Evolutionary conservation across 1,140 invertebrate genomes (phyloP).

Genomic region (Drosophila ambigua): DNA sequence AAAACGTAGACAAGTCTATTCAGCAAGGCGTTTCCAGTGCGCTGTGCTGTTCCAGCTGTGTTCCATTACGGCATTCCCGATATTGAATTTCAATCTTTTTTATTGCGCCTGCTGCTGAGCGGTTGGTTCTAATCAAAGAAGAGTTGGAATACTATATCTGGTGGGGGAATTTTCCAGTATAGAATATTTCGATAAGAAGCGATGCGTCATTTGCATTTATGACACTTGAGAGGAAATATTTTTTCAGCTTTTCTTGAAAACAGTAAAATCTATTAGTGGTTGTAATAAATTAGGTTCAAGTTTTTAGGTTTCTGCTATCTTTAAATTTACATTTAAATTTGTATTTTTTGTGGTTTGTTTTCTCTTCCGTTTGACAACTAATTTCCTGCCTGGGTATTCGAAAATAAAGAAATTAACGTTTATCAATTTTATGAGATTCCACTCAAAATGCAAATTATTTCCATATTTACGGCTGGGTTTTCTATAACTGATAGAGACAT

Average conservation of each 20-base stretch:
- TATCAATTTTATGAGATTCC: conserved; percentile 64
- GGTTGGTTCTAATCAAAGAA: conserved; percentile 14
- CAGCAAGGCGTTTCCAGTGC: conserved; percentile 21
- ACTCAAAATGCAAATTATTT: conserved; percentile 66
- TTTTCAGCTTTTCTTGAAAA: not conserved
- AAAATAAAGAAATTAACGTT: conserved; percentile 70
- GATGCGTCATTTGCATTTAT: conserved; percentile 38
- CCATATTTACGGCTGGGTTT: conserved; percentile 36
- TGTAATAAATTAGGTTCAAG: conserved; percentile 15
- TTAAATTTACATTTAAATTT: conserved; percentile 27
- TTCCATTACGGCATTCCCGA: conserved; percentile 20
- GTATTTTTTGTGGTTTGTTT: conserved; percentile 43
- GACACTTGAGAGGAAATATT: conserved; percentile 6
- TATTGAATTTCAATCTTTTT: conserved; percentile 65
- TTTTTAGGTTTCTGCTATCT: conserved; percentile 28
- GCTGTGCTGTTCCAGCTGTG: conserved; percentile 15
- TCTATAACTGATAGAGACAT: conserved; percentile 48
- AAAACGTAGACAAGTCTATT: conserved; percentile 72
- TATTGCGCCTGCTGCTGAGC: conserved; percentile 47
- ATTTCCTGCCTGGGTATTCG: conserved; percentile 49
- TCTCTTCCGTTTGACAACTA: conserved; percentile 68
- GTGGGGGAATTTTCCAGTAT: conserved; percentile 13
- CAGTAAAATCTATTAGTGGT: conserved; percentile 28
- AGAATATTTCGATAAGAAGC: conserved; percentile 1
- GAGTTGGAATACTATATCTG: not conserved